Percentiles rank a stretch among this genome's conserved stretches.
Evolutionary conservation across 2,797 vertebrate species (phyloP).

Genomic region (Eidolon dupreanum): DNA sequence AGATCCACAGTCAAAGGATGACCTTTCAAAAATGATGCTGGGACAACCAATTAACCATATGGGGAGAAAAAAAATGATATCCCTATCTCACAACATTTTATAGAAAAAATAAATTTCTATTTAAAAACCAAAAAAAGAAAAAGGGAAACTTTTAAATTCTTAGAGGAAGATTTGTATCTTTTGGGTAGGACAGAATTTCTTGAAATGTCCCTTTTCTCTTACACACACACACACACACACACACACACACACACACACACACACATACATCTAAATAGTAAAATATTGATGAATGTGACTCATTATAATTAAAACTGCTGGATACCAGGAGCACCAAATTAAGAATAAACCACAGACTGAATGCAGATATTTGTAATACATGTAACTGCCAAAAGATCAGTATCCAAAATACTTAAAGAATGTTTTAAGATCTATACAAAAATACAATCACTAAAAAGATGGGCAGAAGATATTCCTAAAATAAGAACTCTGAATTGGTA

Average conservation of each 20-base stretch:
- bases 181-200: neutral
- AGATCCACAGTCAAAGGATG: neutral
- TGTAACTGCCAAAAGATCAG: conserved; percentile 1
- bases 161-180: conserved; percentile 17
- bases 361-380: neutral
- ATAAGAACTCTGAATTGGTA: conserved; percentile 36
- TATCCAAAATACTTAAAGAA: conserved; percentile 4
- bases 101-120: conserved; percentile 4
- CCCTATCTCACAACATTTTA: neutral
- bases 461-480: neutral
- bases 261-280: neutral
- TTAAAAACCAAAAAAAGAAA: conserved; percentile 13
- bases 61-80: neutral
- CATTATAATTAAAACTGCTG: conserved; percentile 19
- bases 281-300: neutral
- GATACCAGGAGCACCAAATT: neutral
- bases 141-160: conserved; percentile 20
- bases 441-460: conserved; percentile 17
- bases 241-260: neutral
- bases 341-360: neutral
- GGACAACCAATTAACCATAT: neutral
- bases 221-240: neutral
- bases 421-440: conserved; percentile 43
- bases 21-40: conserved; percentile 13
- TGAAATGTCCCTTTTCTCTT: neutral